Base-by-base conservation (phyloP, 2,797 vertebrate genomes). In the Sarcoramphus papa region DNA sequence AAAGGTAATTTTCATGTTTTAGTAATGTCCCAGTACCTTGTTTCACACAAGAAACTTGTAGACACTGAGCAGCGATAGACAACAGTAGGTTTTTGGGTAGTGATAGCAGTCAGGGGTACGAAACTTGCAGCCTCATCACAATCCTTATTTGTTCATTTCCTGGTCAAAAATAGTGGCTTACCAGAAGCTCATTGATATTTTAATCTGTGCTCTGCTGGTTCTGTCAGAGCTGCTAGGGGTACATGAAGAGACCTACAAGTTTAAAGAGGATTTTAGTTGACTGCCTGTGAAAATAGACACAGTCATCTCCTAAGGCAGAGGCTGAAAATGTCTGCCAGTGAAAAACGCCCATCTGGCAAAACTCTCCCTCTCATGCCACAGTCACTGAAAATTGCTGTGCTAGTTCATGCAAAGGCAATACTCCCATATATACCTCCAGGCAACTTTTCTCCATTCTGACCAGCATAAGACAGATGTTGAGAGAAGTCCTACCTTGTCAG, bases 201-300 rank as follows among this genome's bases (percentile, higher is more conserved):
- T 92, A 85, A 91, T 96, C 73, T 53, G 13, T 85, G 69, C 54
- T 59, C 67, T 91, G 56, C 82, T 94, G 68, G 81, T 93, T 53
- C 68, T 91, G 68, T 92, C 81, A 65, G 54, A 91, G 76, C 57
- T 92, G 84, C 78, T 88, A 50, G 68, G 83, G 64, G 33, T 40
- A 51, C 43, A 56, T 25, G 85, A 92, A 75, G 87, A 86, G 89
- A 90, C 85, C 92, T 78, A 81, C 40, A 84, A 86, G 89, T 95
- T 85, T 88, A 94, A 93, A 96, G 74, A 92, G 87, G 85, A 94
- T 96, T 96, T 95, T 84, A 85, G 77, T 68, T 93, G 95, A 80
- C 93, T 96, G 76, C 69, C 74, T 90, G 89, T 93, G 93, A 93
- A 94, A 96, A 94, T 24, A 92, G 85, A 90, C 76, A 60, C 40